A percentile compares a stretch with the other conserved stretches of the same genome.
These are phyloP conservation scores for Drosophila siamana DNA, from an alignment of 2,888 invertebrate genomes.

Conservation along the genomic window DNA sequence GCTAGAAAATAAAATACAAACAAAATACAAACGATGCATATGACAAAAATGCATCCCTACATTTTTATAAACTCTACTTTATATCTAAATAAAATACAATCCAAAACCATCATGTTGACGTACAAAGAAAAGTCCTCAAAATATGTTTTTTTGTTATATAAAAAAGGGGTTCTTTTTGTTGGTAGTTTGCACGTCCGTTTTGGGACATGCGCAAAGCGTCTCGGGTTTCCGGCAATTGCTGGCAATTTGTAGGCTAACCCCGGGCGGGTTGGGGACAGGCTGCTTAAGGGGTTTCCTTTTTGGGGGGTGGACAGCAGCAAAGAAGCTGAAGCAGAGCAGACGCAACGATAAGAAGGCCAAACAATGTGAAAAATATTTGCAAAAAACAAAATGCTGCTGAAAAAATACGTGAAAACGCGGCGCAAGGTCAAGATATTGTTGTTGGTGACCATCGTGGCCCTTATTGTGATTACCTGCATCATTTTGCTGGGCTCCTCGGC, in stretches of 20 bases:
- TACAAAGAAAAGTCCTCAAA: slow-evolving; percentile 39
- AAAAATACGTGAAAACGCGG: slow-evolving; percentile 85
- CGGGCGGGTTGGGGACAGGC: not conserved
- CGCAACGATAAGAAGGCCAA: slow-evolving; percentile 35
- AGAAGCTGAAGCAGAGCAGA: slow-evolving; percentile 55
- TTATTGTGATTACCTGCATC: slow-evolving; percentile 81
- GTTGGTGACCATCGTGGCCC: slow-evolving; percentile 78
- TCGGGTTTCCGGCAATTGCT: slow-evolving; percentile 60
- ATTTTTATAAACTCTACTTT: slow-evolving; percentile 70
- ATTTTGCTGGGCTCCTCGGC: slow-evolving; percentile 80
- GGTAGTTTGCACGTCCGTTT: slow-evolving; percentile 56
- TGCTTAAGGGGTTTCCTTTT: slow-evolving; percentile 10
- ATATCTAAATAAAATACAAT: slow-evolving; percentile 72
- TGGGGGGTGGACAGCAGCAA: slow-evolving; percentile 31
- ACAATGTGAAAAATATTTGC: slow-evolving; percentile 63
- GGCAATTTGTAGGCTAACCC: slow-evolving; percentile 12
- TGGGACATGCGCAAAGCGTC: slow-evolving; percentile 69
- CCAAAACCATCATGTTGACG: slow-evolving; percentile 67
- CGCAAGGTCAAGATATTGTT: slow-evolving; percentile 84
- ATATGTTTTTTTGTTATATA: not conserved
- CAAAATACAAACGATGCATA: slow-evolving; percentile 31
- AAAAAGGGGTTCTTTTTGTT: slow-evolving; percentile 1
- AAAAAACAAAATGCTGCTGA: slow-evolving; percentile 80
- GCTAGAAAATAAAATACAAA: slow-evolving; percentile 50
- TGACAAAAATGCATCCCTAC: slow-evolving; percentile 41